These are phyloP conservation scores for Lepilemur septentrionalis DNA, from an alignment of 2,797 vertebrate genomes.

Conservation along the genomic window DNA sequence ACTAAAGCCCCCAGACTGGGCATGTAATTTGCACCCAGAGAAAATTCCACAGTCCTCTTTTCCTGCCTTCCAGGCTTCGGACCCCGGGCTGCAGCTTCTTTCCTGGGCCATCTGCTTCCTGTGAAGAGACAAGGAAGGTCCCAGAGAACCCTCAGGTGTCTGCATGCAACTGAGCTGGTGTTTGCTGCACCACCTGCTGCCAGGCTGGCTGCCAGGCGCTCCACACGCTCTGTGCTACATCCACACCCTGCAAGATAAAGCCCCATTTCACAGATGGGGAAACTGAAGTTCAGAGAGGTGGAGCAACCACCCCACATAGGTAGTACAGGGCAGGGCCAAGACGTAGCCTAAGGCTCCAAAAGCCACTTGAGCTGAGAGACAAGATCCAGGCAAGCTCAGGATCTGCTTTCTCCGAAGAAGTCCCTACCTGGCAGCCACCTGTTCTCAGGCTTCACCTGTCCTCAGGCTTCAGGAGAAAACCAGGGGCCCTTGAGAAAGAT, in stretches of 20 bases:
- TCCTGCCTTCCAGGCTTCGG: neutral
- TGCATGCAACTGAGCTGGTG: neutral
- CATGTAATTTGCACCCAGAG: neutral
- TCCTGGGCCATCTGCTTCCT: neutral
- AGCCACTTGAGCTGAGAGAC: neutral
- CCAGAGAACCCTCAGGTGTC: neutral
- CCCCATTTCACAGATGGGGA: neutral
- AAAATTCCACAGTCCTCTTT: neutral
- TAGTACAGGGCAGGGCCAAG: neutral
- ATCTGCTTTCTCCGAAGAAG: neutral
- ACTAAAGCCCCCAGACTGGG: neutral
- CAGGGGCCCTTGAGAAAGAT: neutral
- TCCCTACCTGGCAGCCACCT: neutral
- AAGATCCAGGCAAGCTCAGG: neutral
- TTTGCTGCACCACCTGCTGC: neutral
- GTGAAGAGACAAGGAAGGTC: neutral
- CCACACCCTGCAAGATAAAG: neutral
- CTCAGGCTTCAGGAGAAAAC: neutral
- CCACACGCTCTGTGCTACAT: neutral
- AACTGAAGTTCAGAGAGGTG: neutral
- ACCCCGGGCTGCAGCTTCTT: neutral
- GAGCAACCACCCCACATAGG: neutral
- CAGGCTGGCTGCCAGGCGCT: neutral
- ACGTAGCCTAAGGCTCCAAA: fast-evolving
- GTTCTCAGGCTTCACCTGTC: neutral